These are phyloP conservation scores for Tethea ocularis DNA, from an alignment of 2,888 invertebrate genomes.

Conservation along the genomic window DNA sequence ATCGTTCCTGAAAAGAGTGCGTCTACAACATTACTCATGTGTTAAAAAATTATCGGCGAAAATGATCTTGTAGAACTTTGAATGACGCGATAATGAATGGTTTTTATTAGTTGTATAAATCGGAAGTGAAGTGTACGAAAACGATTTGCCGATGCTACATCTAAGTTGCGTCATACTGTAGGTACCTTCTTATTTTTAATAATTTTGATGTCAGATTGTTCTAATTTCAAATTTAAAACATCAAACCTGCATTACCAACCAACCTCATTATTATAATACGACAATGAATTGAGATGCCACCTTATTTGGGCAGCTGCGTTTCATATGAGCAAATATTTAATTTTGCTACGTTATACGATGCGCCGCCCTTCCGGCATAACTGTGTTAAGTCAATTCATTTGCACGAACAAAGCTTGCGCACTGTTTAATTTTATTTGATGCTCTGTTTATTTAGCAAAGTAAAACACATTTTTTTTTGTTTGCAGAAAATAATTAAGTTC, in stretches of 20 bases:
- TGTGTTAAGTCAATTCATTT: constrained; percentile 14
- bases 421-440: constrained; percentile 13
- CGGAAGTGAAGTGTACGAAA: too few relatives aligned
- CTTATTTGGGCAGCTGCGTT: constrained; percentile 42
- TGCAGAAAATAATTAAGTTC: not conserved
- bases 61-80: too few relatives aligned
- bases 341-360: constrained; percentile 8
- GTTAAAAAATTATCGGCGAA: too few relatives aligned
- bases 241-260: not conserved
- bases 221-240: not conserved
- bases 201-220: not conserved
- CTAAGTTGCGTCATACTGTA: too few relatives aligned
- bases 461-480: not conserved
- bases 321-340: constrained; percentile 10
- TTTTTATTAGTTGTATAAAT: too few relatives aligned
- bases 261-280: constrained; percentile 7
- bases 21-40: too few relatives aligned
- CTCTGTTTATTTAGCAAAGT: not conserved
- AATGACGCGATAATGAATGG: too few relatives aligned
- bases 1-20: too few relatives aligned
- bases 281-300: constrained; percentile 37
- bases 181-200: too few relatives aligned
- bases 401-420: constrained; percentile 13
- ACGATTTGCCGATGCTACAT: too few relatives aligned
- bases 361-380: constrained; percentile 20